Evolutionary conservation across 1,140 invertebrate species (phyloP).

Genomic region (Heliconius hewitsoni): DNA sequence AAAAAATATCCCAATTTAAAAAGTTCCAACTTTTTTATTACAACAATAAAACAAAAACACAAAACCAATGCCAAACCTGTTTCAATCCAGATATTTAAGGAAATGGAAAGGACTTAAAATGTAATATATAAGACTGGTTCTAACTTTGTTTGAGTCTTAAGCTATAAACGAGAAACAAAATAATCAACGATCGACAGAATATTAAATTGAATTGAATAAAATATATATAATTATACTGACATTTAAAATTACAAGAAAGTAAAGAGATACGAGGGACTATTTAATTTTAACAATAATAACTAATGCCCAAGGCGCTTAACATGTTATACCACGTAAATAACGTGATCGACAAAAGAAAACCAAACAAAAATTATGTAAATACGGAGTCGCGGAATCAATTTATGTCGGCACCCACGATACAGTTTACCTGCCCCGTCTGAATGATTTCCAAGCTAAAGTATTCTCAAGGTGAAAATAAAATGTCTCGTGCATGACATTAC

Average conservation of each 20-base stretch:
- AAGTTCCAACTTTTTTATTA: constrained; percentile 27
- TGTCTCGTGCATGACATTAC: constrained; percentile 64
- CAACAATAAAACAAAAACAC: constrained; percentile 30
- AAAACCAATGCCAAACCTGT: constrained; percentile 33
- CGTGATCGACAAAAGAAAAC: constrained; percentile 24
- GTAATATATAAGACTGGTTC: constrained; percentile 31
- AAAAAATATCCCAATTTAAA: constrained; percentile 27
- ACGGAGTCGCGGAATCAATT: constrained; percentile 40
- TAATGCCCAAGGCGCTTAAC: background rate
- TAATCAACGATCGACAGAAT: background rate
- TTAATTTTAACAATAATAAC: background rate
- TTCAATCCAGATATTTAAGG: constrained; percentile 37
- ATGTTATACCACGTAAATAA: constrained; percentile 19
- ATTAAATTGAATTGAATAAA: background rate
- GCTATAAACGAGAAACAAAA: background rate
- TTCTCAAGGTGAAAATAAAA: constrained; percentile 73
- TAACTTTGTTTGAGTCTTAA: constrained; percentile 12
- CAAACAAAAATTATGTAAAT: constrained; percentile 32
- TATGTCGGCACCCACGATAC: constrained; percentile 42
- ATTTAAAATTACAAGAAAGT: background rate
- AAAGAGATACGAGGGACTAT: background rate
- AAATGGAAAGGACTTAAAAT: constrained; percentile 31
- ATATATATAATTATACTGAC: background rate
- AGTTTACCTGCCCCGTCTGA: constrained; percentile 52
- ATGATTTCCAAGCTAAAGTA: constrained; percentile 59